Percentiles rank a stretch among this genome's conserved stretches.
These are phyloP conservation scores for Rhadina sibilatrix DNA, from an alignment of 2,113 vertebrate species.

Conservation along the genomic window DNA sequence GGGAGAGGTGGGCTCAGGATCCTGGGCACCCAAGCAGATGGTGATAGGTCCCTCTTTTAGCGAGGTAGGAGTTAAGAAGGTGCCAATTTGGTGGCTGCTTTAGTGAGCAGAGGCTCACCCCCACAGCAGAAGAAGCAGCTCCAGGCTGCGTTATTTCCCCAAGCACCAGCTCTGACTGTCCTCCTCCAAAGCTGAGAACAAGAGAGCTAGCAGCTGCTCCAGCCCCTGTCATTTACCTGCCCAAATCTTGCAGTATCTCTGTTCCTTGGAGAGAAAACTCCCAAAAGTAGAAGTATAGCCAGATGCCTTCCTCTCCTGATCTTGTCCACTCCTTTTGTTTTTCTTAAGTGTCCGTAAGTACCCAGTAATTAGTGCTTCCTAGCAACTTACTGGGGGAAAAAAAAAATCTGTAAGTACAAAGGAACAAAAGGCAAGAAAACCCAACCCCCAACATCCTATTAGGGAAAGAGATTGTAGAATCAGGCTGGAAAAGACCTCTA, in stretches of 20 bases:
- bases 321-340: background rate
- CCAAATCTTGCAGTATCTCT: background rate
- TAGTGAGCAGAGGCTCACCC: background rate
- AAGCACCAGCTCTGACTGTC: background rate
- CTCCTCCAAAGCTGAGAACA: background rate
- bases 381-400: background rate
- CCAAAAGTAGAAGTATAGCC: background rate
- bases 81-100: background rate
- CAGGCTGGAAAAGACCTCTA: background rate
- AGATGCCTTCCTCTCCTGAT: background rate
- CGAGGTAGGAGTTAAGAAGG: background rate
- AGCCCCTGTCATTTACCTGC: background rate
- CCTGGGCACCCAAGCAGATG: background rate
- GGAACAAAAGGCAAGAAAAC: background rate
- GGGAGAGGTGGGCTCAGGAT: background rate
- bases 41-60: background rate
- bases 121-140: background rate
- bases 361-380: background rate
- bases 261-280: background rate
- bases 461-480: background rate
- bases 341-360: background rate
- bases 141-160: background rate
- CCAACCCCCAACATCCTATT: background rate
- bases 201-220: background rate
- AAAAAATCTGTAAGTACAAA: background rate